phyloP scores from a whole-genome alignment of 2,888 invertebrate species.

The Celastrina argiolus region DNA sequence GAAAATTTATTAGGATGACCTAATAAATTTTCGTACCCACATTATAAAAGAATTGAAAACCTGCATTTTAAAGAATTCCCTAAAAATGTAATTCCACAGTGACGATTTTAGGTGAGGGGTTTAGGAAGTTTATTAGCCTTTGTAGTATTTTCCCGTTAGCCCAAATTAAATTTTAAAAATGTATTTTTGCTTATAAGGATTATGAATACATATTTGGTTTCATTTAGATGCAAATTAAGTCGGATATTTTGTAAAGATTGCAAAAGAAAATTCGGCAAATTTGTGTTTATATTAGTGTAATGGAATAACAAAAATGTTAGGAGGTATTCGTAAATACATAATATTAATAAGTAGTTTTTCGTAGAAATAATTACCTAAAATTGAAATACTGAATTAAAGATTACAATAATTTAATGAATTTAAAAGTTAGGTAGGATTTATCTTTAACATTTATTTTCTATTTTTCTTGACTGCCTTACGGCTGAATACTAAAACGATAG shows the following conservation, averaged over 20 bases:
- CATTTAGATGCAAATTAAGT: conserved; percentile 10
- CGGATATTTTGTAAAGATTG: background rate
- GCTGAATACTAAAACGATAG: too few relatives aligned
- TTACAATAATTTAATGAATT: background rate
- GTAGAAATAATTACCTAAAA: background rate
- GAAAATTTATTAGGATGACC: too few relatives aligned
- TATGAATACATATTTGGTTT: background rate
- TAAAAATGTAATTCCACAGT: background rate
- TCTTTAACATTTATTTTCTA: too few relatives aligned
- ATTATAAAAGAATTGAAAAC: background rate
- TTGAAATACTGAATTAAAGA: background rate
- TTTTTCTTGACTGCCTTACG: too few relatives aligned
- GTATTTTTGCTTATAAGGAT: background rate
- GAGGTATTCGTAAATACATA: background rate
- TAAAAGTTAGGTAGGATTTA: background rate
- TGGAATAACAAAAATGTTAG: background rate
- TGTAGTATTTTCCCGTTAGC: background rate
- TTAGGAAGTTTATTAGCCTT: background rate
- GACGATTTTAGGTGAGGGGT: background rate
- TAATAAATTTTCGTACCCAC: background rate
- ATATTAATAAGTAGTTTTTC: background rate
- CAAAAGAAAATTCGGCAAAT: background rate
- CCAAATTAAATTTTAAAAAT: background rate
- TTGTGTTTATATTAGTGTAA: background rate
- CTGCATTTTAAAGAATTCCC: background rate